These are phyloP conservation scores for Zhuqinia jingwanae DNA, from an alignment of 2,888 invertebrate species.

Conservation along the genomic window DNA sequence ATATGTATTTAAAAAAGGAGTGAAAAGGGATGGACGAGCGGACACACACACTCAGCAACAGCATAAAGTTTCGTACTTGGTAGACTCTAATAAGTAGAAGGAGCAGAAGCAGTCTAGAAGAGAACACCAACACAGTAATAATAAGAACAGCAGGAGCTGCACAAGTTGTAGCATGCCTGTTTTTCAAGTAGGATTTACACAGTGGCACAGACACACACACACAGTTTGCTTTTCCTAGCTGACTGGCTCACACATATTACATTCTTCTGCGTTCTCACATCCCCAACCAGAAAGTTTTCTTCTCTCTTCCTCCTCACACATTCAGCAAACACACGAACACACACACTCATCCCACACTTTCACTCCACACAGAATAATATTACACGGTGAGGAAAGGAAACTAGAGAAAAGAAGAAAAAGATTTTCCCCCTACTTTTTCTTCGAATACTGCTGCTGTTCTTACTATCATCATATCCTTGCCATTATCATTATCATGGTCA, in stretches of 20 bases:
- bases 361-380: neutral
- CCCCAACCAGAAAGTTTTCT: slow-evolving; percentile 38
- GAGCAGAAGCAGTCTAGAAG: slow-evolving; percentile 36
- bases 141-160: neutral
- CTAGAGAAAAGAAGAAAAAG: neutral
- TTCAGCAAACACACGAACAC: slow-evolving; percentile 57
- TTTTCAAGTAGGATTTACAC: slow-evolving; percentile 13
- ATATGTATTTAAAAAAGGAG: no score
- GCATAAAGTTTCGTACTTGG: no score
- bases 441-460: neutral
- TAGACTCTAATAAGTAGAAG: neutral
- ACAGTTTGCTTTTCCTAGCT: slow-evolving; percentile 61
- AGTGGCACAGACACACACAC: slow-evolving; percentile 34
- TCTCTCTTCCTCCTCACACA: slow-evolving; percentile 51
- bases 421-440: neutral
- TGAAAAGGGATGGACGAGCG: no score
- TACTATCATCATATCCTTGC: neutral
- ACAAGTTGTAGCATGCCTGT: slow-evolving; percentile 22
- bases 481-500: neutral
- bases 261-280: slow-evolving; percentile 8
- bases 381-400: no score
- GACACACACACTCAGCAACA: no score
- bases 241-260: slow-evolving; percentile 36
- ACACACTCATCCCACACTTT: slow-evolving; percentile 47
- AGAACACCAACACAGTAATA: slow-evolving; percentile 35